Evolutionary conservation across 2,797 vertebrate genomes (phyloP).

Genomic region (Buphagus erythrorhynchus): DNA sequence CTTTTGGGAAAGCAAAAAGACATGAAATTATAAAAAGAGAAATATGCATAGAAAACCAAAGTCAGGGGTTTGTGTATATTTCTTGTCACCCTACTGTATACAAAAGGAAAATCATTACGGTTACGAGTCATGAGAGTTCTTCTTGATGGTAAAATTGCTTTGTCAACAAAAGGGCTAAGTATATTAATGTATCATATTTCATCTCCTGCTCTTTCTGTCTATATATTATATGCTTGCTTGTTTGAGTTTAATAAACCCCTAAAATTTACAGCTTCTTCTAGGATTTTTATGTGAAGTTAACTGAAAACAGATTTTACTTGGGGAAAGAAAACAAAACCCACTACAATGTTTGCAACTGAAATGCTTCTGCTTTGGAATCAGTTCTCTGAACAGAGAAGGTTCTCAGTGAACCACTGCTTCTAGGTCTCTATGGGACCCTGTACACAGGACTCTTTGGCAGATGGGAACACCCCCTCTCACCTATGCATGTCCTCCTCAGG

Average conservation of each 20-base stretch:
- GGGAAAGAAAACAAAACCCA: background rate
- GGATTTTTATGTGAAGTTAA: slow-evolving; percentile 25
- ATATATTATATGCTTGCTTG: background rate
- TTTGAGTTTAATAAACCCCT: background rate
- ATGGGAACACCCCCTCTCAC: background rate
- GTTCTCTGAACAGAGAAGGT: background rate
- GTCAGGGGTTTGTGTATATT: background rate
- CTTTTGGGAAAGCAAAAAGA: background rate
- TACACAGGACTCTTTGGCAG: background rate
- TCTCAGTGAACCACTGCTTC: background rate
- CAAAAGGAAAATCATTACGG: background rate
- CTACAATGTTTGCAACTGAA: background rate
- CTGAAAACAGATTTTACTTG: slow-evolving; percentile 33
- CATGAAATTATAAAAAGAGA: background rate
- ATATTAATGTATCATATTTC: background rate
- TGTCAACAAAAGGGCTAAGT: slow-evolving; percentile 20
- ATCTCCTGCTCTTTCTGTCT: background rate
- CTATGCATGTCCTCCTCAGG: background rate
- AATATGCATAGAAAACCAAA: background rate
- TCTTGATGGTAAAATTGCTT: slow-evolving; percentile 22
- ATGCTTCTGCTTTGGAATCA: background rate
- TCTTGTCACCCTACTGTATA: slow-evolving; percentile 7
- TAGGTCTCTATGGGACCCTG: background rate
- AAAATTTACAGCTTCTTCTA: slow-evolving; percentile 26
- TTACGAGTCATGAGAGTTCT: background rate